A percentile compares a stretch with the other conserved stretches of the same genome.
phyloP scores from a whole-genome alignment of 2,888 invertebrate genomes.

The Drosophila yooni region DNA sequence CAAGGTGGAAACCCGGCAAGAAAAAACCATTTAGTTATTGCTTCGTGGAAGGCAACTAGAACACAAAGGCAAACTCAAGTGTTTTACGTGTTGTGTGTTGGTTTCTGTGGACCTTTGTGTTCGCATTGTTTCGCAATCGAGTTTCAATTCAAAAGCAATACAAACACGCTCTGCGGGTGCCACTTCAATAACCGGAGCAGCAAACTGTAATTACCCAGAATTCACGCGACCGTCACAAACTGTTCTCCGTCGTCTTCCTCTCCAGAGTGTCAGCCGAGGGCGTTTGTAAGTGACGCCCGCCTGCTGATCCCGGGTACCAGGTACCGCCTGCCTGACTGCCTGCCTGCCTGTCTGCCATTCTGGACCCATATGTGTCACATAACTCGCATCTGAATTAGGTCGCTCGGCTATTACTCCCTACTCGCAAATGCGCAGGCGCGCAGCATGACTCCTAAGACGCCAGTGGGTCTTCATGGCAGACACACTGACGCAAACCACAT shows the following conservation, averaged over 20 bases:
- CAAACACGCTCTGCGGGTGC: slow-evolving; percentile 77
- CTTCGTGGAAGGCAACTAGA: slow-evolving; percentile 72
- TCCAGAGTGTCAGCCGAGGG: slow-evolving; percentile 40
- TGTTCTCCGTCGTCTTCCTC: background rate
- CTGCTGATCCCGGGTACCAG: slow-evolving; percentile 42
- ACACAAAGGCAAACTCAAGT: slow-evolving; percentile 58
- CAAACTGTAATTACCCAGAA: slow-evolving; percentile 69
- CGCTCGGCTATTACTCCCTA: slow-evolving; percentile 15
- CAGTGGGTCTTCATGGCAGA: slow-evolving; percentile 49
- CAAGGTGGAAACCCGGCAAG: slow-evolving; percentile 58
- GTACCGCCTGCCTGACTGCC: slow-evolving; percentile 29
- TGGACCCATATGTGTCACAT: slow-evolving; percentile 68
- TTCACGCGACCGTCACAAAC: slow-evolving; percentile 63
- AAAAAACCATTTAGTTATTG: slow-evolving; percentile 64
- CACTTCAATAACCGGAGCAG: slow-evolving; percentile 53
- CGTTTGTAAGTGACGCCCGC: slow-evolving; percentile 56
- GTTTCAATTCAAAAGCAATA: slow-evolving; percentile 78
- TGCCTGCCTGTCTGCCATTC: slow-evolving; percentile 37
- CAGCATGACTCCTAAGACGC: slow-evolving; percentile 64
- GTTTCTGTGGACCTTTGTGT: slow-evolving; percentile 15
- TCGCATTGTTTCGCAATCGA: slow-evolving; percentile 75
- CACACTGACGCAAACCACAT: slow-evolving; percentile 70
- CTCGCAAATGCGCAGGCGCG: slow-evolving; percentile 66
- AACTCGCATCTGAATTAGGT: slow-evolving; percentile 57
- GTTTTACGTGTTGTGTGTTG: slow-evolving; percentile 6